Percentiles rank a stretch among this genome's conserved stretches.
These are phyloP conservation scores for Aphyosemion australe DNA, from an alignment of 2,113 vertebrate genomes.

Conservation along the genomic window DNA sequence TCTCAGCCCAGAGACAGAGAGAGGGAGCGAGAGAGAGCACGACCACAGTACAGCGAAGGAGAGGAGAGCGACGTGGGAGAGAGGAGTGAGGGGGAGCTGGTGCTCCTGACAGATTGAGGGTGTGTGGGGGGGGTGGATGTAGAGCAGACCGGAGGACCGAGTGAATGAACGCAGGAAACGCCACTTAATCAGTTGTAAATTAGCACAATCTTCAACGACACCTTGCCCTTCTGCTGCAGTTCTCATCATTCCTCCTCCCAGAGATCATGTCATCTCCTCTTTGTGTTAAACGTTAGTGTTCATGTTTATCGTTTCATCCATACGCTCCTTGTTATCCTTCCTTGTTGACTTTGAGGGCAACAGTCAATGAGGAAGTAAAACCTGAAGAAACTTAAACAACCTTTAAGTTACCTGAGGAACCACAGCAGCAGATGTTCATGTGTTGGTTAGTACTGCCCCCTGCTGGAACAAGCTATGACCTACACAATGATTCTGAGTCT, in stretches of 20 bases:
- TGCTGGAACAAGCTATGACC: too few relatives aligned
- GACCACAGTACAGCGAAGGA: conserved; percentile 88
- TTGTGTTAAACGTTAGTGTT: too few relatives aligned
- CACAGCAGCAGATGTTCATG: neutral
- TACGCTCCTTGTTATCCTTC: conserved; percentile 1
- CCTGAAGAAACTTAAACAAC: neutral
- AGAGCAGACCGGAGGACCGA: conserved; percentile 3
- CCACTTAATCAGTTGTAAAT: conserved; percentile 22
- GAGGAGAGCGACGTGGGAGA: conserved; percentile 90
- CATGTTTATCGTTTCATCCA: too few relatives aligned
- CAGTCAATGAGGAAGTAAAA: neutral
- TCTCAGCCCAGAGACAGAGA: conserved; percentile 54
- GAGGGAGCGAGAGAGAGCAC: conserved; percentile 61
- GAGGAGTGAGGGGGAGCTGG: conserved; percentile 91
- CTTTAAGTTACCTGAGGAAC: too few relatives aligned
- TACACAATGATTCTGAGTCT: too few relatives aligned
- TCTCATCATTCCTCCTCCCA: too few relatives aligned
- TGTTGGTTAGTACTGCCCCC: conserved; percentile 42
- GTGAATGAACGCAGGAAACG: neutral
- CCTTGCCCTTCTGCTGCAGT: neutral
- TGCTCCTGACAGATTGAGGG: conserved; percentile 92
- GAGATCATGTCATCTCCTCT: too few relatives aligned
- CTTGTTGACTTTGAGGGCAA: neutral
- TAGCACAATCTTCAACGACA: conserved; percentile 9
- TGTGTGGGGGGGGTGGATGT: neutral